Evolutionary conservation across 2,797 vertebrate genomes (phyloP), one percentile per base, ranked within the genome.

Genomic region (Chloroceryle amazona): DNA sequence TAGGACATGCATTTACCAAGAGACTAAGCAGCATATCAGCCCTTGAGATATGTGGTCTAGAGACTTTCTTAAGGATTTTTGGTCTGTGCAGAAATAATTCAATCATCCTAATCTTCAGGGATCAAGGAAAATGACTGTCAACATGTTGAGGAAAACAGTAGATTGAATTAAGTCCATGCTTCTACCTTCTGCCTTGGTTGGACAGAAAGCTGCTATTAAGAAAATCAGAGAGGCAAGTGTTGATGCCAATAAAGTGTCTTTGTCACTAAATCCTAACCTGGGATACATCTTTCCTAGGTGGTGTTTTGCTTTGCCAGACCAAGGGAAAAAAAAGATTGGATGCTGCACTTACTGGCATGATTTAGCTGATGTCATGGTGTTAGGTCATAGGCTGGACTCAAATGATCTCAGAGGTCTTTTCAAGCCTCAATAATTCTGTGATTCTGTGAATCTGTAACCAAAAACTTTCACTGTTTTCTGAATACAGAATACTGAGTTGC

Each of bases 31-130:
- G 60, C 67, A 26, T 52, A 93, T 91, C 35, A 47, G 0, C 8
- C 13, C 55, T 85, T 89, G 91, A 95, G 95, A 94, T 87, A 89
- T 73, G 67, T 51, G 62, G 63, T 63, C 60, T 76, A 47, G 63
- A 4, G 25, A 95, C 67, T 91, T 92, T 80, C 84, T 92, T 91
- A 82, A 80, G 35, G 81, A 81, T 87, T 78, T 96, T 96, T 94
- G 80, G 44, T 49, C 62, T 4, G 3, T 49, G 74, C 14, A 58
- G 67, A 87, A 92, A 76, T 42, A 41, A 79, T 76, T 95, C 81
- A 71, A 39, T 87, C 84, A 95, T 89, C 44, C 28, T 91, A 80
- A 85, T 78, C 87, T 89, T 93, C 81, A 42, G 73, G 79, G 52
- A 76, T 70, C 0, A 4, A 87, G 52, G 67, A 81, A 87, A 74